Conservation (phyloP, 2,113 vertebrate genomes). For the Tachysurus vachellii region DNA sequence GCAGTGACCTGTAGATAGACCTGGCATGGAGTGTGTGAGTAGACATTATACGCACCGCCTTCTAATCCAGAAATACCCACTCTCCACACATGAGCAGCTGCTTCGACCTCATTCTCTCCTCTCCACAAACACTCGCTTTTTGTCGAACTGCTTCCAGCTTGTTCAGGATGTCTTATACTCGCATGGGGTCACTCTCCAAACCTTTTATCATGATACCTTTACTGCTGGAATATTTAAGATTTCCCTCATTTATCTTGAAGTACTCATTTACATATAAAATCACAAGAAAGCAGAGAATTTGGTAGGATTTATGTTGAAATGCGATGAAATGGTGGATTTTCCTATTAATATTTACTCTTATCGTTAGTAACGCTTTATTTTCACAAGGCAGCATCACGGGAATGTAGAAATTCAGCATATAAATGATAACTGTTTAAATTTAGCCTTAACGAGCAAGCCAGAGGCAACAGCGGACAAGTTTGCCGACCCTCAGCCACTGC, state of each 20-base stretch:
- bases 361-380: no score
- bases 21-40: background rate
- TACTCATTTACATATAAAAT: background rate
- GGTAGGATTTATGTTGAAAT: background rate
- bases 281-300: background rate
- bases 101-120: conserved; percentile 12
- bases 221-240: background rate
- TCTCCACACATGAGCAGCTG: background rate
- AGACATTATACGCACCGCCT: background rate
- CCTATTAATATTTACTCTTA: no score
- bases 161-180: background rate
- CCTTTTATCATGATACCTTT: background rate
- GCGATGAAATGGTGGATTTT: background rate
- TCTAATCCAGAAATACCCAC: conserved; percentile 20
- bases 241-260: background rate
- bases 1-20: conserved; percentile 7
- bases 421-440: no score
- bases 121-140: background rate
- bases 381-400: no score
- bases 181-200: background rate
- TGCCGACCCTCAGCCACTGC: no score
- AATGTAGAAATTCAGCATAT: no score
- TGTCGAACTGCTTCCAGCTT: background rate
- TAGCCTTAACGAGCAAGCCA: no score
- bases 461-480: no score